phyloP scores from a whole-genome alignment of 1,140 invertebrate species.

The Drosophila pruinosa region DNA sequence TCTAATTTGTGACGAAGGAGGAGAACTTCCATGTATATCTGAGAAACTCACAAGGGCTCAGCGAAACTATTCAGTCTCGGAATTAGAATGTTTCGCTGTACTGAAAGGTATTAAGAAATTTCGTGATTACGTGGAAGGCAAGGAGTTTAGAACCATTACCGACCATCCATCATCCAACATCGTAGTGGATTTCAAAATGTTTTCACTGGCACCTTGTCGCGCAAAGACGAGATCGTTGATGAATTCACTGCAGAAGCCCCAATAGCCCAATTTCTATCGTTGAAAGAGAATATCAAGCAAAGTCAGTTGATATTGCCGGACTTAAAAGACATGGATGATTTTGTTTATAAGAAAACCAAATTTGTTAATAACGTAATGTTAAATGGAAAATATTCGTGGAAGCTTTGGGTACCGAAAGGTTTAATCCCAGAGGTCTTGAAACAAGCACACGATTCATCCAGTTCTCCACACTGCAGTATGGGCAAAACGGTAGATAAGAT shows the following conservation, averaged over 20 bases:
- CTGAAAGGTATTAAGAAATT: no score
- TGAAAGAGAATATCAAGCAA: no score
- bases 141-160: constrained; percentile 13
- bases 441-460: constrained; percentile 9
- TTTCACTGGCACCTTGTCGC: not conserved
- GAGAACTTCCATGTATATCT: constrained; percentile 48
- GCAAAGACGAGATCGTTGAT: not conserved
- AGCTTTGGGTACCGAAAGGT: constrained; percentile 15
- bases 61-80: constrained; percentile 43
- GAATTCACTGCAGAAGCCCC: not conserved
- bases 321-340: constrained; percentile 1
- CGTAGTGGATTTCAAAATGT: constrained; percentile 19
- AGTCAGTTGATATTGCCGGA: constrained; percentile 25
- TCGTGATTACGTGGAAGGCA: constrained; percentile 29
- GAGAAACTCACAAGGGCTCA: constrained; percentile 48
- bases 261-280: constrained; percentile 1
- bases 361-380: not conserved
- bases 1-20: constrained; percentile 35
- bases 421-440: no score
- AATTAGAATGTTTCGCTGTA: no score
- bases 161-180: constrained; percentile 33
- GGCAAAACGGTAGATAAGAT: not conserved
- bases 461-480: constrained; percentile 8
- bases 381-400: not conserved
- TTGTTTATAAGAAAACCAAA: constrained; percentile 29